A percentile compares a stretch with the other conserved stretches of the same genome.
phyloP scores from a whole-genome alignment of 2,797 vertebrate species.

The Acanthornis magna region DNA sequence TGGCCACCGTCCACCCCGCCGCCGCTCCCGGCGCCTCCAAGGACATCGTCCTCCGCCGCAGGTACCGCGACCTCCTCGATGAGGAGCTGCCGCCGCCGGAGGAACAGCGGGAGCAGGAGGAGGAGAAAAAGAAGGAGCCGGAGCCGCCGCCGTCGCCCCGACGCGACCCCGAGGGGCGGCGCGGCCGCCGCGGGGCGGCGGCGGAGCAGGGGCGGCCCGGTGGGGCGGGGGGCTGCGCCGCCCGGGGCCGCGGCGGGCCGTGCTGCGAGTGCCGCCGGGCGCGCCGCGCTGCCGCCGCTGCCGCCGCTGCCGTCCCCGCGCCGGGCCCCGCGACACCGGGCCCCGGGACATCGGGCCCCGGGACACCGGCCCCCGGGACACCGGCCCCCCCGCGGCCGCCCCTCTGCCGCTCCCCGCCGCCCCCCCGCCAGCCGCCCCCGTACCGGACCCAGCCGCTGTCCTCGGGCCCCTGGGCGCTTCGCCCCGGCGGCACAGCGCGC shows the following conservation, averaged over 20 bases:
- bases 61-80: constrained; percentile 74
- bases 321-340: not conserved
- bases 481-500: not conserved
- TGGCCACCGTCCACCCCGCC: constrained; percentile 85
- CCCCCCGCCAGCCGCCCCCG: not conserved
- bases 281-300: not conserved
- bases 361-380: not conserved
- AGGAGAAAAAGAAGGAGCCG: not conserved
- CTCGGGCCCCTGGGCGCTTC: not conserved
- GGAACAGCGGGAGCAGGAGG: not conserved
- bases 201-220: not conserved
- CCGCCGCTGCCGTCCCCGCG: not conserved
- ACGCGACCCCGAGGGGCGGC: not conserved
- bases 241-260: not conserved
- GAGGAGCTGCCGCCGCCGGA: constrained; percentile 55
- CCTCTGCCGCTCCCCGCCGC: not conserved
- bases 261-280: constrained; percentile 10
- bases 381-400: not conserved
- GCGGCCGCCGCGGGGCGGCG: not conserved
- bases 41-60: constrained; percentile 82
- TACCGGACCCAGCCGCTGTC: not conserved
- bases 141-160: not conserved
- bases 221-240: not conserved
- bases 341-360: too few relatives aligned
- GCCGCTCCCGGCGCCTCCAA: constrained; percentile 72